phyloP scores from a whole-genome alignment of 2,888 invertebrate genomes.

The Chironomus riparius region DNA sequence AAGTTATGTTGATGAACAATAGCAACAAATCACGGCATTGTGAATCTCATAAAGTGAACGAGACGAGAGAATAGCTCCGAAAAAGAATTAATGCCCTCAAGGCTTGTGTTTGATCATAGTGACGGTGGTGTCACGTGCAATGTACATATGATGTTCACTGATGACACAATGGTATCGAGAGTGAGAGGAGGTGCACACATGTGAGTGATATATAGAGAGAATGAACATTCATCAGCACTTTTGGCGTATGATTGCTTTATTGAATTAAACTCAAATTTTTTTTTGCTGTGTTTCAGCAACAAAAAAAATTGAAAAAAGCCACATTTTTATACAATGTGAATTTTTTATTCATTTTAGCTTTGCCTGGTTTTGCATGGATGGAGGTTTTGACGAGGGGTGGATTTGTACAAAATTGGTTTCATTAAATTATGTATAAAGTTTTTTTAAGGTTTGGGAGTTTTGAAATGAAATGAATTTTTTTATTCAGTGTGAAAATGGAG shows the following conservation, averaged over 20 bases:
- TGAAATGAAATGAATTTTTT: too few relatives aligned
- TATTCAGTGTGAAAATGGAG: too few relatives aligned
- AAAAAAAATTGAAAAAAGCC: too few relatives aligned
- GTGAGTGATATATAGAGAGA: background rate
- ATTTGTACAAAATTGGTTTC: too few relatives aligned
- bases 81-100: background rate
- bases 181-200: background rate
- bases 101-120: background rate
- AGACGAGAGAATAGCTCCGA: background rate
- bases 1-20: slow-evolving; percentile 4
- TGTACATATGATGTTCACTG: background rate
- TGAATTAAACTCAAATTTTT: background rate
- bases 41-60: background rate
- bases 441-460: too few relatives aligned
- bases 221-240: background rate
- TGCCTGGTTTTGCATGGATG: too few relatives aligned
- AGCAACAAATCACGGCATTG: slow-evolving; percentile 19
- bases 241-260: background rate
- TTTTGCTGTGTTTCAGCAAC: too few relatives aligned
- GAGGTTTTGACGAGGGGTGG: too few relatives aligned
- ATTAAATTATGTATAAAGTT: too few relatives aligned
- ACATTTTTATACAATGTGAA: too few relatives aligned
- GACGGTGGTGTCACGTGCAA: background rate
- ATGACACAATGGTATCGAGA: background rate
- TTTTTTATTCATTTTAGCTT: too few relatives aligned